These are phyloP conservation scores for Drosophila kambysellisi DNA, from an alignment of 2,888 invertebrate genomes.

Conservation along the genomic window DNA sequence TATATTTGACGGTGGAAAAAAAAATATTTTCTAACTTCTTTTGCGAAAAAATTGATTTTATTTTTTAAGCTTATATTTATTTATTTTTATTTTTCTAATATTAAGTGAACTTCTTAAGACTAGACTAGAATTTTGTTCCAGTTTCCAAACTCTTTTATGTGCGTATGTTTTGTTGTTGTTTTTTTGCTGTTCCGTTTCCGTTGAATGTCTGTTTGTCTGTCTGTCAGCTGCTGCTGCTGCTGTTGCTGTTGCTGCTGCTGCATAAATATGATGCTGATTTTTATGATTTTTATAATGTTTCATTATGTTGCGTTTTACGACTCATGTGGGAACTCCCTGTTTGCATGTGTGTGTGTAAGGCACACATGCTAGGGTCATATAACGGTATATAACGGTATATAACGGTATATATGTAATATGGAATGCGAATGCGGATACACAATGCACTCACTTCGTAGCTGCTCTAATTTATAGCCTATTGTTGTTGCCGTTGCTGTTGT, in stretches of 20 bases:
- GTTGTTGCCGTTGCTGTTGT: conserved; percentile 29
- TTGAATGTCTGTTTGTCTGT: conserved; percentile 21
- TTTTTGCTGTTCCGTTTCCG: conserved; percentile 28
- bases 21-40: neutral
- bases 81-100: neutral
- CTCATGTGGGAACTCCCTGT: conserved; percentile 61
- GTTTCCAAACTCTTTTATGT: neutral
- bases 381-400: conserved; percentile 25
- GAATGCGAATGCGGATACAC: conserved; percentile 47
- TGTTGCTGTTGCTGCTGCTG: conserved; percentile 50
- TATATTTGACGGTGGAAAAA: too few species aligned
- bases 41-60: neutral
- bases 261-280: conserved; percentile 81
- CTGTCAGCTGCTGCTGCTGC: conserved; percentile 30
- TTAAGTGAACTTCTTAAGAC: neutral
- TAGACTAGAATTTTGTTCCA: neutral
- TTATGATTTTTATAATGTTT: conserved; percentile 81
- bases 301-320: conserved; percentile 79
- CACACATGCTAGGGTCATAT: conserved; percentile 51
- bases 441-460: conserved; percentile 72
- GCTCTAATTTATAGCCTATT: conserved; percentile 69
- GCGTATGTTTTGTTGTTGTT: too few species aligned
- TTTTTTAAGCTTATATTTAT: neutral
- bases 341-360: neutral
- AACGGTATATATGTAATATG: conserved; percentile 2